Evolutionary conservation across 2,113 vertebrate genomes (phyloP).

Genomic region (Stigmatopora argus): DNA sequence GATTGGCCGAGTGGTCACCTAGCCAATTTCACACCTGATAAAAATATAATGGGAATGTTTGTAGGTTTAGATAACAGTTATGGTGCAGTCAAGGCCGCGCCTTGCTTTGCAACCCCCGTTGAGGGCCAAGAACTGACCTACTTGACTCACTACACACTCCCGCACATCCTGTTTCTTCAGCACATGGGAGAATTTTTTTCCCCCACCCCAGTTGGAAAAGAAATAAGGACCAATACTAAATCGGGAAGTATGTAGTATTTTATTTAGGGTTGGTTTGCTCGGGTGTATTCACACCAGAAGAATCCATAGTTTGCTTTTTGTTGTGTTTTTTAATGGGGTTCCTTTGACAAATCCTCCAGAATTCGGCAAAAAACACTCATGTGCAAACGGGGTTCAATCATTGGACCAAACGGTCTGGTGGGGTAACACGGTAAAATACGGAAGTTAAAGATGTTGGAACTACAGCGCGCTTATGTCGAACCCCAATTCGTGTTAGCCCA

Average conservation of each 20-base stretch:
- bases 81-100: constrained; percentile 46
- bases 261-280: not conserved
- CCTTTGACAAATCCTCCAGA: too few species aligned
- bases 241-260: not conserved
- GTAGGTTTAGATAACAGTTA: constrained; percentile 15
- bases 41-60: constrained; percentile 24
- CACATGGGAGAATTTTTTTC: constrained; percentile 14
- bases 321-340: too few species aligned
- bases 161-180: constrained; percentile 45
- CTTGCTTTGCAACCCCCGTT: constrained; percentile 36
- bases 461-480: too few species aligned
- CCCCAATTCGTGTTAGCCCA: too few species aligned
- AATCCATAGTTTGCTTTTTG: not conserved
- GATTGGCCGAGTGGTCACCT: constrained; percentile 10
- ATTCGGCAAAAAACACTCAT: too few species aligned
- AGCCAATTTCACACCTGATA: constrained; percentile 25
- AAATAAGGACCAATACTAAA: not conserved
- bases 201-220: not conserved
- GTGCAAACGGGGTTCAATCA: too few species aligned
- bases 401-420: too few species aligned
- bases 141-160: constrained; percentile 46
- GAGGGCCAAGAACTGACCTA: constrained; percentile 43
- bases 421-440: too few species aligned
- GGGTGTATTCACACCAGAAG: too few species aligned
- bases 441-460: too few species aligned